These are phyloP conservation scores for Pantherophis guttatus DNA, from an alignment of 2,113 vertebrate genomes.

Conservation along the genomic window DNA sequence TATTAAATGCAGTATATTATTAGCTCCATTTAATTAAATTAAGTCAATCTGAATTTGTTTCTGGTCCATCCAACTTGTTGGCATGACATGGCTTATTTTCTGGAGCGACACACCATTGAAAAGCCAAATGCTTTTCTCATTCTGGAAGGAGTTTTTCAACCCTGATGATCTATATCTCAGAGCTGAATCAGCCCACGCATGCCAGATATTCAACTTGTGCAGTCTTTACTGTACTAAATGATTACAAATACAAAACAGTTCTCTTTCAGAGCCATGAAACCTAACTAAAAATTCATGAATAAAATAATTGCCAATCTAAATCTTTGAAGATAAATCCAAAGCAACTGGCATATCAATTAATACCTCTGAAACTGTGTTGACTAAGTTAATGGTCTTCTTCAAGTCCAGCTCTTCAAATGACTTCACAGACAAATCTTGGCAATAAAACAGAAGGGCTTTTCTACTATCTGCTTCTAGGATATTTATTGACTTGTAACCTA, in stretches of 20 bases:
- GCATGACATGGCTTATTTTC: neutral
- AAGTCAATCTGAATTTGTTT: neutral
- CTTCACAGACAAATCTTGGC: neutral
- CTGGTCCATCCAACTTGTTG: neutral
- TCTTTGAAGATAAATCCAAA: conserved; percentile 13
- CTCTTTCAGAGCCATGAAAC: conserved; percentile 6
- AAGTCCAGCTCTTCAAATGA: neutral
- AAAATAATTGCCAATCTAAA: conserved; percentile 12
- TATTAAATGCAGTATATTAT: neutral
- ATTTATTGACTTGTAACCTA: neutral
- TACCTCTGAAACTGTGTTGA: conserved; percentile 16
- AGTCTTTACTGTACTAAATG: neutral
- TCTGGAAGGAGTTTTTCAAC: neutral
- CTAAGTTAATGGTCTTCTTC: neutral
- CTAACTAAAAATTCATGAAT: conserved; percentile 9
- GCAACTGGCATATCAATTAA: conserved; percentile 30
- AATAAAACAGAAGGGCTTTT: neutral
- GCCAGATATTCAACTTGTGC: neutral
- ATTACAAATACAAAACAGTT: neutral
- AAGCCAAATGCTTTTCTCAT: neutral
- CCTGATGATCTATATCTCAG: neutral
- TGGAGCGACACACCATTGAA: neutral
- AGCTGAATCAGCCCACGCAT: neutral
- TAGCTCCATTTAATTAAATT: neutral
- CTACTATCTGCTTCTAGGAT: neutral